Percentiles rank a stretch among this genome's conserved stretches.
Evolutionary conservation across 2,888 invertebrate genomes (phyloP).

Genomic region (Emmelina monodactyla): DNA sequence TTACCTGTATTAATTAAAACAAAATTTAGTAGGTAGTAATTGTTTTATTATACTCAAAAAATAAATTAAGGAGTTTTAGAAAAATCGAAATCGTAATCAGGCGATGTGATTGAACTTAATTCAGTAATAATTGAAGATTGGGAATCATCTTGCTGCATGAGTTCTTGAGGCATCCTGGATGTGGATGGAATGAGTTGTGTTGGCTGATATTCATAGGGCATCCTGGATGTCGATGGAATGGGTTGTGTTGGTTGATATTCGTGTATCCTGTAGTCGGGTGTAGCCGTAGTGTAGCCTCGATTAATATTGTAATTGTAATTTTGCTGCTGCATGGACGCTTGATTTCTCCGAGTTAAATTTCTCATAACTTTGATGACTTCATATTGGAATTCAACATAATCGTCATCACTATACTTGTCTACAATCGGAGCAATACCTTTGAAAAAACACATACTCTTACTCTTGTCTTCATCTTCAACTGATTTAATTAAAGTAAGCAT

Average conservation of each 20-base stretch:
- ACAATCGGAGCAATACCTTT: conserved; percentile 18
- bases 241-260: conserved; percentile 17
- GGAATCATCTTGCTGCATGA: conserved; percentile 18
- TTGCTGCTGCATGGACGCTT: conserved; percentile 14
- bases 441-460: conserved; percentile 18
- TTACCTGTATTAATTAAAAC: conserved; percentile 17
- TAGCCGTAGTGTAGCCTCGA: conserved; percentile 17
- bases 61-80: conserved; percentile 19
- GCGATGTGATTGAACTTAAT: conserved; percentile 18
- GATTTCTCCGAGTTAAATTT: conserved; percentile 17
- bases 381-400: conserved; percentile 20
- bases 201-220: conserved; percentile 14
- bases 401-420: conserved; percentile 19
- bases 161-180: conserved; percentile 13
- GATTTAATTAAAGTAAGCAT: conserved; percentile 14
- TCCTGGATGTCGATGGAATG: conserved; percentile 15
- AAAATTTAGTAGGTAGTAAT: conserved; percentile 18
- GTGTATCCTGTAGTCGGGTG: conserved; percentile 15
- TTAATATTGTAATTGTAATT: conserved; percentile 13
- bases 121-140: conserved; percentile 17
- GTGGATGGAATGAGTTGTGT: conserved; percentile 12
- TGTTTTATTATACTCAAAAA: conserved; percentile 17
- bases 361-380: conserved; percentile 18
- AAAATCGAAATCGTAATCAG: conserved; percentile 17
- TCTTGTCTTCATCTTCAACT: conserved; percentile 15